Percentiles rank a stretch among this genome's conserved stretches.
phyloP scores from a whole-genome alignment of 2,113 vertebrate genomes.

The Pollimyrus isidori region DNA sequence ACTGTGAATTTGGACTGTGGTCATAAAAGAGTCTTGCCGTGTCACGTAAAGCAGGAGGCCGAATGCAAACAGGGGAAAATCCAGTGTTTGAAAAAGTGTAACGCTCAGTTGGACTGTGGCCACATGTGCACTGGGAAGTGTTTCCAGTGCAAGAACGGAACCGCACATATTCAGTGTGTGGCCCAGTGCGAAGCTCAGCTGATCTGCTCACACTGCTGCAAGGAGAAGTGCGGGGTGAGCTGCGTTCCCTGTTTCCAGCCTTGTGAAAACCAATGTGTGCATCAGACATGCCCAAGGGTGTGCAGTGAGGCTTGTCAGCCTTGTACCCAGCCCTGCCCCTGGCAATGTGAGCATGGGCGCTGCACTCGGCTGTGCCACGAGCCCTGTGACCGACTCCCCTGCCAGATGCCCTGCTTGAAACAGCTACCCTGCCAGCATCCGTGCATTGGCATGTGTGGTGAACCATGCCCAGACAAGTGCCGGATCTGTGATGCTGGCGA shows the following conservation, averaged over 20 bases:
- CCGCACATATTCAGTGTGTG: slow-evolving; percentile 24
- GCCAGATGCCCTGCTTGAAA: slow-evolving; percentile 26
- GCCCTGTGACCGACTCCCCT: slow-evolving; percentile 31
- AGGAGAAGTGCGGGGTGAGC: slow-evolving; percentile 4
- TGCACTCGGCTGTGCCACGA: slow-evolving; percentile 34
- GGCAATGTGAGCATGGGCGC: slow-evolving; percentile 28
- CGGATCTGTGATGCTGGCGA: slow-evolving; percentile 34
- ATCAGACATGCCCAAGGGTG: slow-evolving; percentile 19
- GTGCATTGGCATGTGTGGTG: slow-evolving; percentile 41
- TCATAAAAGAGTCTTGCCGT: slow-evolving; percentile 18
- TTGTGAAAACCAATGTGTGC: slow-evolving; percentile 33
- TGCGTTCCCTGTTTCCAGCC: slow-evolving; percentile 29
- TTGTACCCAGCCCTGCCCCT: slow-evolving; percentile 33
- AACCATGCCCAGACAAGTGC: slow-evolving; percentile 42
- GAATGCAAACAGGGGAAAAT: not conserved
- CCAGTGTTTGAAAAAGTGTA: slow-evolving; percentile 25
- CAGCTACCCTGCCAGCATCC: slow-evolving; percentile 30
- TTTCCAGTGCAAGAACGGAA: slow-evolving; percentile 4
- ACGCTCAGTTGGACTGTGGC: slow-evolving; percentile 27
- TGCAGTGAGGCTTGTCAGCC: slow-evolving; percentile 33
- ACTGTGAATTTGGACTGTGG: slow-evolving; percentile 23
- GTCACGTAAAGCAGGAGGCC: slow-evolving; percentile 20
- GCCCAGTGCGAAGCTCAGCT: slow-evolving; percentile 21
- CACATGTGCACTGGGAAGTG: slow-evolving; percentile 35
- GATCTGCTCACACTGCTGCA: slow-evolving; percentile 36